These are phyloP conservation scores for Phylloscopus trochilus DNA, from an alignment of 2,113 vertebrate species.

Conservation along the genomic window DNA sequence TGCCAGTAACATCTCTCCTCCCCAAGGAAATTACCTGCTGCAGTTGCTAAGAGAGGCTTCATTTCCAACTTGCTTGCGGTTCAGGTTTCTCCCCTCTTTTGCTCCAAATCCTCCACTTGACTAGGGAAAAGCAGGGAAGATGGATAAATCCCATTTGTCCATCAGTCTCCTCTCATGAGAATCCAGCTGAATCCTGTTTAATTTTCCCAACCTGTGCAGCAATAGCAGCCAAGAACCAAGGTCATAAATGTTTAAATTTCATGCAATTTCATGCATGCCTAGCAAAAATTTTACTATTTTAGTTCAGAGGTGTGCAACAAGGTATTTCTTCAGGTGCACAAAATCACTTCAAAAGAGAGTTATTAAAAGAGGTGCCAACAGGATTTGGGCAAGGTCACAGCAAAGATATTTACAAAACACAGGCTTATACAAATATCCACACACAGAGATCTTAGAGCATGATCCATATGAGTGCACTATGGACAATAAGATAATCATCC, in stretches of 20 bases:
- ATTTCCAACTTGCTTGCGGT: neutral
- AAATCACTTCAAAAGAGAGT: neutral
- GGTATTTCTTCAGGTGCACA: neutral
- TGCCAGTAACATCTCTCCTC: neutral
- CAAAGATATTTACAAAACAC: neutral
- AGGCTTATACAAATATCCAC: neutral
- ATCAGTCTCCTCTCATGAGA: neutral
- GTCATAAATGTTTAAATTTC: slow-evolving; percentile 10
- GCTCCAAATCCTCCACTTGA: neutral
- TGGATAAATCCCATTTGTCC: neutral
- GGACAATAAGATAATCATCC: neutral
- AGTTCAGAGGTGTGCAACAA: neutral
- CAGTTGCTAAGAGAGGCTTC: neutral
- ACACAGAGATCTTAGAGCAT: neutral
- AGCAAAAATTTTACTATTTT: slow-evolving; percentile 4
- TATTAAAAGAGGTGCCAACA: neutral
- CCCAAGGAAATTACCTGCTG: neutral
- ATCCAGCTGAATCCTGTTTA: neutral
- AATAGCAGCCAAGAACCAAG: neutral
- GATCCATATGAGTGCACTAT: neutral
- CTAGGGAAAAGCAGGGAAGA: neutral
- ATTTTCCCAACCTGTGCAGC: neutral
- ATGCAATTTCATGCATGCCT: neutral
- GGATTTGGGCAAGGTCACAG: neutral
- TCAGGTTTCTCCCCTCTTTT: neutral